These are phyloP conservation scores for Crotalus tigris DNA, from an alignment of 2,113 vertebrate genomes.

Conservation along the genomic window DNA sequence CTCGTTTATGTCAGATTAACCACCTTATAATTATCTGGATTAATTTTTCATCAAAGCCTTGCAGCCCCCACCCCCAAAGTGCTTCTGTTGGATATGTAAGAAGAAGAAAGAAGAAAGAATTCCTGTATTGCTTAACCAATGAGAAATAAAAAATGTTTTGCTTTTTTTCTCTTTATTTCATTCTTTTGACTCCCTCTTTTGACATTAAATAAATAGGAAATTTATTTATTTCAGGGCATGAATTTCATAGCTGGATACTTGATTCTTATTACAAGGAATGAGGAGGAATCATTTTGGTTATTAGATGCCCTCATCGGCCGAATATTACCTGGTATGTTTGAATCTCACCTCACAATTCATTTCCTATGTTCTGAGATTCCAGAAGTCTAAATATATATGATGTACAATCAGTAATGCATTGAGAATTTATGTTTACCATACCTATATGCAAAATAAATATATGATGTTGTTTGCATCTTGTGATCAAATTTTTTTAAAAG, in stretches of 20 bases:
- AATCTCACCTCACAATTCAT: background rate
- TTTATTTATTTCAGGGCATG: constrained; percentile 84
- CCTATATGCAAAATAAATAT: background rate
- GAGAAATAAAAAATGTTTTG: background rate
- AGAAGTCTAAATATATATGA: background rate
- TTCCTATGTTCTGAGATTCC: background rate
- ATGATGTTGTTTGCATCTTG: background rate
- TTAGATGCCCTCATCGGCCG: constrained; percentile 87
- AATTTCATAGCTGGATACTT: constrained; percentile 95
- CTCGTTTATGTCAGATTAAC: background rate
- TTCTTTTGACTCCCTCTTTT: background rate
- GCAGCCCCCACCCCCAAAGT: background rate
- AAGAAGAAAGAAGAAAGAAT: background rate
- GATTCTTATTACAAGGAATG: constrained; percentile 88
- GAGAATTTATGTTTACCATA: background rate
- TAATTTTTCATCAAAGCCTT: background rate
- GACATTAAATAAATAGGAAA: background rate
- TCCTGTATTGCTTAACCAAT: background rate
- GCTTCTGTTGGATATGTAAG: background rate
- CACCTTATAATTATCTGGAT: background rate
- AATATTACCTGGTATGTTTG: constrained; percentile 87
- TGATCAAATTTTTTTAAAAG: background rate
- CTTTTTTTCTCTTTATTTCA: background rate
- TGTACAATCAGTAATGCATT: background rate
- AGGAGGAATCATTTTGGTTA: constrained; percentile 94